Percentiles rank a stretch among this genome's conserved stretches.
Evolutionary conservation across 2,888 invertebrate species (phyloP).

Genomic region (Andrena hattorfiana): DNA sequence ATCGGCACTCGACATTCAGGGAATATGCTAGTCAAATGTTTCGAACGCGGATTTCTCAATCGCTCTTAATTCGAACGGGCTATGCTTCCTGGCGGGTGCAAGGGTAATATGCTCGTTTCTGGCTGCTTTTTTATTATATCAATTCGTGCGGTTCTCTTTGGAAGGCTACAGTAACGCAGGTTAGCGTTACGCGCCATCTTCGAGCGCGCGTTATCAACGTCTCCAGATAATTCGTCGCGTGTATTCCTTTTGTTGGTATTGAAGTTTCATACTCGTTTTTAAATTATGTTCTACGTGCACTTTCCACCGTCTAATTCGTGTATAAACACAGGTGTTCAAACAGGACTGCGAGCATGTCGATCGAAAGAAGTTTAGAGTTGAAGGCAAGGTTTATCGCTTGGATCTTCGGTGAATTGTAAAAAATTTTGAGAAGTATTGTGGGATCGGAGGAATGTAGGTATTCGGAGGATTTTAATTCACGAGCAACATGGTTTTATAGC

Average conservation of each 20-base stretch:
- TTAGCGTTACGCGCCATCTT: conserved; percentile 31
- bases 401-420: too few relatives aligned
- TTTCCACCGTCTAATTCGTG: too few relatives aligned
- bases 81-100: not conserved
- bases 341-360: too few relatives aligned
- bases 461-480: too few relatives aligned
- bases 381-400: too few relatives aligned
- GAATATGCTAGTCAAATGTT: not conserved
- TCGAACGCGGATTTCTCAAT: not conserved
- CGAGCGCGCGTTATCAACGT: not conserved
- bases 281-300: too few relatives aligned
- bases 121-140: not conserved
- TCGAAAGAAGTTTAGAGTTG: too few relatives aligned
- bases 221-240: not conserved
- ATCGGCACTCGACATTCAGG: not conserved
- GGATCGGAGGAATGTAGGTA: too few relatives aligned
- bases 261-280: not conserved
- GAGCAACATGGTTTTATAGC: too few relatives aligned
- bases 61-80: not conserved
- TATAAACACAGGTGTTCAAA: too few relatives aligned
- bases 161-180: not conserved
- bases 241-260: not conserved
- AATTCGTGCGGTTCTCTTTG: not conserved
- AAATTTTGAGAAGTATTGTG: too few relatives aligned
- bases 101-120: not conserved